phyloP scores from a whole-genome alignment of 2,888 invertebrate genomes.

The Scaptomyza polygonia region DNA sequence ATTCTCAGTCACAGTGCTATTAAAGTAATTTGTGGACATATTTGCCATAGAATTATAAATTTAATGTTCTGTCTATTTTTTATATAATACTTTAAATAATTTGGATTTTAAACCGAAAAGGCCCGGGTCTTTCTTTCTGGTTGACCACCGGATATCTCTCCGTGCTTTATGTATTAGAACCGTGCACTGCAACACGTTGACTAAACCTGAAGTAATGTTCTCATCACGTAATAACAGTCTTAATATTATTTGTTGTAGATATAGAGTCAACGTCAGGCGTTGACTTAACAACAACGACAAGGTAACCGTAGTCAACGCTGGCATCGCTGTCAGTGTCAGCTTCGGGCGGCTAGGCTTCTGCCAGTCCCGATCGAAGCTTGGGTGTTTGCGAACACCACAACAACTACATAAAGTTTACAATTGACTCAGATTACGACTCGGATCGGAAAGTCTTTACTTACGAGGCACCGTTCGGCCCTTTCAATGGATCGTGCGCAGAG shows the following conservation, averaged over 20 bases:
- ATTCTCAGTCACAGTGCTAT: slow-evolving; percentile 22
- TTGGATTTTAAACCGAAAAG: slow-evolving; percentile 41
- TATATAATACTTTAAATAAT: slow-evolving; percentile 4
- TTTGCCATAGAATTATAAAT: neutral
- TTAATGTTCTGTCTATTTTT: neutral
- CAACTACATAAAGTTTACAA: slow-evolving; percentile 66
- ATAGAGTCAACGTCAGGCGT: slow-evolving; percentile 71
- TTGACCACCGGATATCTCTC: slow-evolving; percentile 39
- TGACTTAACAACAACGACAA: slow-evolving; percentile 35
- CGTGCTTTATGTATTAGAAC: slow-evolving; percentile 73
- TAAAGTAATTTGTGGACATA: slow-evolving; percentile 23
- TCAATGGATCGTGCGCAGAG: too few species aligned
- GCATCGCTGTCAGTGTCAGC: slow-evolving; percentile 23
- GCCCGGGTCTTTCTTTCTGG: slow-evolving; percentile 6
- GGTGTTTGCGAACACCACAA: slow-evolving; percentile 28
- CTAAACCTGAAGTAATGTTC: slow-evolving; percentile 83
- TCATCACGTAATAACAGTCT: slow-evolving; percentile 82
- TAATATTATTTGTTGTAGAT: slow-evolving; percentile 82
- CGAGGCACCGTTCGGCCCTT: too few species aligned
- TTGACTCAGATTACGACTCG: too few species aligned
- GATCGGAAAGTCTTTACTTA: too few species aligned
- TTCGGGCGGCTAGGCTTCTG: slow-evolving; percentile 27
- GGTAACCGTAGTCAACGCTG: slow-evolving; percentile 4
- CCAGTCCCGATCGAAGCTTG: slow-evolving; percentile 46
- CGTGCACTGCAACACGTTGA: slow-evolving; percentile 80